These are phyloP conservation scores for Galeopterus variegatus DNA, from an alignment of 2,113 vertebrate species.

Conservation along the genomic window DNA sequence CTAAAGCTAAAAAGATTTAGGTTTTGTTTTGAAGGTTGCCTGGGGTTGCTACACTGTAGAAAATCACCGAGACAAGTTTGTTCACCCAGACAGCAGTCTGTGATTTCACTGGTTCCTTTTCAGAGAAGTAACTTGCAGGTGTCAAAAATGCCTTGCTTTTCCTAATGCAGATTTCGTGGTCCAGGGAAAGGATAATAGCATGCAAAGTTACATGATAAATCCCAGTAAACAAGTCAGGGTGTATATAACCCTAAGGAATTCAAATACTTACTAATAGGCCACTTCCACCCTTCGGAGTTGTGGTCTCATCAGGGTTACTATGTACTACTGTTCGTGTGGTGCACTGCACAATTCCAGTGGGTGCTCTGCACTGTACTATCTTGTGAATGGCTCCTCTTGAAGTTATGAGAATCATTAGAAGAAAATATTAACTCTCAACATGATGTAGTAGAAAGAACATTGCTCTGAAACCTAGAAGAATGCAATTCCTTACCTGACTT, in stretches of 20 bases:
- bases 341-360: rapidly evolving
- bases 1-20: slow-evolving; percentile 18
- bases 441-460: background rate
- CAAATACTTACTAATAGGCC: background rate
- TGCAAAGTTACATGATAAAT: background rate
- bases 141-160: slow-evolving; percentile 39
- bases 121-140: background rate
- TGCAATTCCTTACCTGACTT: background rate
- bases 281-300: background rate
- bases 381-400: background rate
- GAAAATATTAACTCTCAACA: background rate
- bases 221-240: background rate
- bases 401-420: background rate
- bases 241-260: background rate
- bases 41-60: slow-evolving; percentile 9
- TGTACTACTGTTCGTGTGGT: background rate
- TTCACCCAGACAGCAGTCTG: background rate
- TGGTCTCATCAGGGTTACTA: rapidly evolving
- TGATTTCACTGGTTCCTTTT: background rate
- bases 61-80: slow-evolving; percentile 49
- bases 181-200: background rate
- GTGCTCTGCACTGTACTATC: background rate
- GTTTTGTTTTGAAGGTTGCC: slow-evolving; percentile 14
- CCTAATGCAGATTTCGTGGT: slow-evolving; percentile 37
- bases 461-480: background rate